Conservation (phyloP, 2,797 vertebrate genomes). For the Otolemur crassicaudatus region DNA sequence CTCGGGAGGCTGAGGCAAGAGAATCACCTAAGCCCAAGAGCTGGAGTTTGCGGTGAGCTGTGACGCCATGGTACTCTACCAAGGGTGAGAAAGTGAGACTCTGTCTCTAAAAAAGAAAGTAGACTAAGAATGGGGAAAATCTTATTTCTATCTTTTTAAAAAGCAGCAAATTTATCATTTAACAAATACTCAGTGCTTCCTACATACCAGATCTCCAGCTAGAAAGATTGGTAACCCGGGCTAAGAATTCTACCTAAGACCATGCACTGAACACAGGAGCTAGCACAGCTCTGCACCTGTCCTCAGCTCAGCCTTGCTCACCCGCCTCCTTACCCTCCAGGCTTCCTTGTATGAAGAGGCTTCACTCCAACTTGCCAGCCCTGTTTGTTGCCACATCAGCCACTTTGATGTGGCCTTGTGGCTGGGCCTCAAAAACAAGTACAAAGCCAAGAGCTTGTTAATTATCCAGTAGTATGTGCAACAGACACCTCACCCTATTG, state of each 20-base stretch:
- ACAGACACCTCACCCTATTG: not conserved
- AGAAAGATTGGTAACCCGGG: not conserved
- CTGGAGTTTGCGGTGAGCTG: no score
- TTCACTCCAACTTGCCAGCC: not conserved
- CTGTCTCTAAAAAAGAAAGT: no score
- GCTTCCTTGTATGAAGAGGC: not conserved
- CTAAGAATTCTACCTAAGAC: not conserved
- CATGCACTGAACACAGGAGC: not conserved
- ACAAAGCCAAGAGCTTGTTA: conserved; percentile 30
- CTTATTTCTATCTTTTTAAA: conserved; percentile 28
- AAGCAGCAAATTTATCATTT: conserved; percentile 9
- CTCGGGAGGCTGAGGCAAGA: no score
- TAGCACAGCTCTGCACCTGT: fast-evolving
- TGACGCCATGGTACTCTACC: no score
- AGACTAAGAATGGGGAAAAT: not conserved
- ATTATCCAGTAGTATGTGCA: not conserved
- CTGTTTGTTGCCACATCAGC: not conserved
- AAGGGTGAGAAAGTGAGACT: no score
- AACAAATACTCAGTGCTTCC: not conserved
- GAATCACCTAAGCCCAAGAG: no score
- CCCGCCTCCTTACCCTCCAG: not conserved
- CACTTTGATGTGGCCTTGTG: conserved; percentile 37
- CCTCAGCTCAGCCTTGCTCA: not conserved
- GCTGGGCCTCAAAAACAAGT: conserved; percentile 16
- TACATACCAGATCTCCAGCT: not conserved